A percentile compares a stretch with the other conserved stretches of the same genome.
phyloP scores from a whole-genome alignment of 2,888 invertebrate species.

The Acleris sparsana region DNA sequence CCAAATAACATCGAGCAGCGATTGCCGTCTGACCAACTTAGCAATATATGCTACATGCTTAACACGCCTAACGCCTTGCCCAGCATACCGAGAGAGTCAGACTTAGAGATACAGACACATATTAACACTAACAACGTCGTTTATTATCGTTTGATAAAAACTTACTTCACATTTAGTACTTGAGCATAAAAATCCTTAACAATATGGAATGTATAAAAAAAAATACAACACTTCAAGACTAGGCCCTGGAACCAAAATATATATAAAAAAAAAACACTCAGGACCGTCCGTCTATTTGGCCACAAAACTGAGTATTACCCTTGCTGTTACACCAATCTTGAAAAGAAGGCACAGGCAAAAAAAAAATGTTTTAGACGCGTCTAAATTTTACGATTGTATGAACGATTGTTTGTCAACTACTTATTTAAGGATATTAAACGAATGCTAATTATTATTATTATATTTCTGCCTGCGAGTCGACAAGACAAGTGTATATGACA shows the following conservation, averaged over 20 bases:
- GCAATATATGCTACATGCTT: neutral
- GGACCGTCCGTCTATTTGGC: conserved; percentile 30
- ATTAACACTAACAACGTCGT: conserved; percentile 31
- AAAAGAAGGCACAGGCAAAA: neutral
- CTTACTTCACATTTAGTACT: conserved; percentile 40
- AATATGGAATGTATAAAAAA: conserved; percentile 34
- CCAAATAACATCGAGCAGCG: too few relatives aligned
- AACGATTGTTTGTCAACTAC: too few relatives aligned
- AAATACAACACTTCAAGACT: conserved; percentile 26
- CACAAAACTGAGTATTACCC: conserved; percentile 33
- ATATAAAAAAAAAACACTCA: conserved; percentile 33
- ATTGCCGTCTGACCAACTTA: too few relatives aligned
- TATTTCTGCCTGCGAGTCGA: neutral
- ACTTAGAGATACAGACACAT: conserved; percentile 1
- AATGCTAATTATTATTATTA: too few relatives aligned
- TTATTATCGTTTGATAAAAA: conserved; percentile 23
- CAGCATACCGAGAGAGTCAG: neutral
- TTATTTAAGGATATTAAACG: too few relatives aligned
- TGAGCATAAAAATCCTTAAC: conserved; percentile 35
- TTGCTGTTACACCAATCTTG: neutral
- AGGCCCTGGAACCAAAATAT: conserved; percentile 26
- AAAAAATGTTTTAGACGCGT: too few relatives aligned
- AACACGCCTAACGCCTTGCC: neutral
- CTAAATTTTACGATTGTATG: too few relatives aligned
- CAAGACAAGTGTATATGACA: neutral